Conservation (phyloP, 2,797 vertebrate genomes). For the Anguilla marmorata region DNA sequence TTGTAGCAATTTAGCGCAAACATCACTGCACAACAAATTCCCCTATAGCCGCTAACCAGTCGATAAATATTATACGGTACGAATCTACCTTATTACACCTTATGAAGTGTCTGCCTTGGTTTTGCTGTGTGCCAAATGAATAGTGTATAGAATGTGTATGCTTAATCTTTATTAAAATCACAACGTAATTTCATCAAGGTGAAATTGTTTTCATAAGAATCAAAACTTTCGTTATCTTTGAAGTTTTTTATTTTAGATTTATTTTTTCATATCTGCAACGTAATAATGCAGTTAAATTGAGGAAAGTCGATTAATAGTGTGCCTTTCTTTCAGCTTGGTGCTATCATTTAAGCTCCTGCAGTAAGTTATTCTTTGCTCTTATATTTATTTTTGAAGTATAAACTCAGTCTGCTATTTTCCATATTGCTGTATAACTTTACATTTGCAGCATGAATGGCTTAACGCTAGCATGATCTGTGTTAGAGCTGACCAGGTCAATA, state of each 20-base stretch:
- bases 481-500: neutral
- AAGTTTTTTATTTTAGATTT: neutral
- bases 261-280: neutral
- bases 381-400: neutral
- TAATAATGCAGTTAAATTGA: neutral
- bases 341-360: conserved; percentile 54
- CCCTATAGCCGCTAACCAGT: too few relatives aligned
- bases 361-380: conserved; percentile 55
- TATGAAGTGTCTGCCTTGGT: neutral
- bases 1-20: neutral
- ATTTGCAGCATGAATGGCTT: neutral
- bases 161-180: neutral
- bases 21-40: too few relatives aligned
- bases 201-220: neutral
- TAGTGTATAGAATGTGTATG: neutral
- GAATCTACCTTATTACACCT: neutral
- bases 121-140: neutral
- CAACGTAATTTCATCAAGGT: neutral
- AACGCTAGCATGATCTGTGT: neutral
- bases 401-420: neutral
- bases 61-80: neutral
- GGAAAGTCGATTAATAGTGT: neutral
- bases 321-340: conserved; percentile 60
- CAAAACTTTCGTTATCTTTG: neutral
- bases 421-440: neutral